Evolutionary conservation across 92 coral and sea anemone genomes (phyloP), one percentile per base, ranked within the genome.

Genomic region (Montipora capitata): DNA sequence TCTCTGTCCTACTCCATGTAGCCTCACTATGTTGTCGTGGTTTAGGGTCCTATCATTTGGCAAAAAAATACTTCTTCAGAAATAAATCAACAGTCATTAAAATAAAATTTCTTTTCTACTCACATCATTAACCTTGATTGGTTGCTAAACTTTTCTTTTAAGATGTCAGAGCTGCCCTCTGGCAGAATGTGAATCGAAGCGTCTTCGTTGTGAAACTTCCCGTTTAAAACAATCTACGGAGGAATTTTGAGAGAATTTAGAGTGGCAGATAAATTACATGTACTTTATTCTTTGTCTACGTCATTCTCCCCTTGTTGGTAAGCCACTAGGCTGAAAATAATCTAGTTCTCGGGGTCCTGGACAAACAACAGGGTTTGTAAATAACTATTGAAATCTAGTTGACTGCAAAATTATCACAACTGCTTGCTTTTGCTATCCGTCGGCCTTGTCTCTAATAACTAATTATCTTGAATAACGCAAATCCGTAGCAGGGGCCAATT

Each of bases 111-210:
- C 0, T 65, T 16, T 45, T 12, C 0, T 76, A 90, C 98, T 95
- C 70, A 95, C 98, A 93, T 95, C 59, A 93, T 51, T 52, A 95
- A 74, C 58, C 94, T 81, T 12, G 93, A 85, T 65, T 95, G 96
- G 88, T 95, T 95, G 52, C 76, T 77, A 43, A 95, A 95, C 45
- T 86, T 91, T 65, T 95, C 98, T 74, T 95, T 91, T 15, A 90
- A 64, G 17, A 89, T 64, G 27, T 95, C 94, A 5, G 94, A 76
- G 40, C 91, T 79, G 8, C 92, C 94, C 5, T 90, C 94, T 13
- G 86, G 91, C 45, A 88, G 75, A 42, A 84, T 57, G 66, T 95
- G 98, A 12, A 86, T 76, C 70, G 90, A 59, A 11, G 87, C 93
- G 9, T 85, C 84, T 62, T 95, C 87, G 92, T 81, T 72, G 51